Conservation (phyloP, 53 echinoderm and acorn worm species). For the Astropecten irregularis region DNA sequence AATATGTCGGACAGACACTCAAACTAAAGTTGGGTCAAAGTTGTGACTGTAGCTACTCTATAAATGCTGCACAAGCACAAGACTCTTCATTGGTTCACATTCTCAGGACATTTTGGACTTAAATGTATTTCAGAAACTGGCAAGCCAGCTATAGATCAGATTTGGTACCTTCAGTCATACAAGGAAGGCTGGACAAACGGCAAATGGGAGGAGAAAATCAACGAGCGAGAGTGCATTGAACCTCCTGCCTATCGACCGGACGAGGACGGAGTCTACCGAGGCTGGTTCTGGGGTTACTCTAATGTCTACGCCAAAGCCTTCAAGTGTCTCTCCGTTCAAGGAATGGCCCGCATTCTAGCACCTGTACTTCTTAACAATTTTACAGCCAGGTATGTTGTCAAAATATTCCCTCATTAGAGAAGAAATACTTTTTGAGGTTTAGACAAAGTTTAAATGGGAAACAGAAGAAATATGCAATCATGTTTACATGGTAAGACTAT, state of each 20-base stretch:
- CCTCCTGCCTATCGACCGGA: conserved; percentile 67
- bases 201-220: conserved; percentile 93
- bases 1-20: too few relatives aligned
- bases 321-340: conserved; percentile 97
- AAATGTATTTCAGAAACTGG: conserved; percentile 77
- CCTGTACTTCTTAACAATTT: conserved; percentile 79
- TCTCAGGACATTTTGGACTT: too few relatives aligned
- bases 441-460: too few relatives aligned
- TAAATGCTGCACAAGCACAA: too few relatives aligned
- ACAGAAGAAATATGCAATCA: too few relatives aligned
- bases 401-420: too few relatives aligned
- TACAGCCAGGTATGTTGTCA: conserved; percentile 84
- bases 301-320: conserved; percentile 80
- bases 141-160: conserved; percentile 78
- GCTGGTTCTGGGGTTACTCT: conserved; percentile 97
- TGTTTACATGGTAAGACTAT: too few relatives aligned
- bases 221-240: conserved; percentile 92
- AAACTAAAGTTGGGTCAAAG: too few relatives aligned
- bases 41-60: too few relatives aligned
- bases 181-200: conserved; percentile 96
- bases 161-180: conserved; percentile 84
- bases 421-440: too few relatives aligned
- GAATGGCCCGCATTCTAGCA: conserved; percentile 71
- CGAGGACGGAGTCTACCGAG: conserved; percentile 68
- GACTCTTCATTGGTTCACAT: too few relatives aligned